These are phyloP conservation scores for Phyllostomus discolor DNA, from an alignment of 2,113 vertebrate genomes.

Conservation along the genomic window DNA sequence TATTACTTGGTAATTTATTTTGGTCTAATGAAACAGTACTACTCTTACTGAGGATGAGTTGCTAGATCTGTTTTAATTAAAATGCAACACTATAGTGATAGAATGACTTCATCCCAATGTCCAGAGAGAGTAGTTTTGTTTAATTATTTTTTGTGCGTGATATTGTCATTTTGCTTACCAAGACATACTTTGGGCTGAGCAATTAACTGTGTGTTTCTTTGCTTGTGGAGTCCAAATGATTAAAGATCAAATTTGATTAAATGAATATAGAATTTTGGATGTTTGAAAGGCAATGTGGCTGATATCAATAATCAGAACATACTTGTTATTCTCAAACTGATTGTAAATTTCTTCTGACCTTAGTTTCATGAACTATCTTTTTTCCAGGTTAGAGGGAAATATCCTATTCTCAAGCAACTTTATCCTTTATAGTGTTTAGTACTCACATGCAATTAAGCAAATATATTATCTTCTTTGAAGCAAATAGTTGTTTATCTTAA, in stretches of 20 bases:
- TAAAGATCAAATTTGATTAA: slow-evolving; percentile 34
- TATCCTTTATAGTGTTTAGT: slow-evolving; percentile 72
- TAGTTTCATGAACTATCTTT: slow-evolving; percentile 28
- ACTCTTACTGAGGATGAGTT: slow-evolving; percentile 34
- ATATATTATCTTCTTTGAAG: slow-evolving; percentile 78
- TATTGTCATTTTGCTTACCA: slow-evolving; percentile 19
- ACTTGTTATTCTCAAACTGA: slow-evolving; percentile 42
- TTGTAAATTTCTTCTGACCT: slow-evolving; percentile 61
- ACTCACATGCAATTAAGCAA: slow-evolving; percentile 78
- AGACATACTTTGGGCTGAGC: not conserved
- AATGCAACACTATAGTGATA: not conserved
- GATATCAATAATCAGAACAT: slow-evolving; percentile 51
- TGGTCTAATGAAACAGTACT: slow-evolving; percentile 1
- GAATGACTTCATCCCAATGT: not conserved
- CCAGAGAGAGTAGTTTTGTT: slow-evolving; percentile 26
- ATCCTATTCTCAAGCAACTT: slow-evolving; percentile 58
- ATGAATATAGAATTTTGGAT: slow-evolving; percentile 26
- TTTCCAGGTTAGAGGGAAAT: slow-evolving; percentile 22
- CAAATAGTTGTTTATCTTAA: slow-evolving; percentile 73
- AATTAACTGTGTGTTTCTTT: slow-evolving; percentile 38
- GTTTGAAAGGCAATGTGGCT: slow-evolving; percentile 17
- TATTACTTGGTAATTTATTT: slow-evolving; percentile 33
- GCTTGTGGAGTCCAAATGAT: slow-evolving; percentile 38
- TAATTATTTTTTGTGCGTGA: slow-evolving; percentile 43
- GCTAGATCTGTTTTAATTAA: slow-evolving; percentile 58